A percentile compares a stretch with the other conserved stretches of the same genome.
Evolutionary conservation across 1,140 invertebrate genomes (phyloP).

Genomic region (Magallana gigas): DNA sequence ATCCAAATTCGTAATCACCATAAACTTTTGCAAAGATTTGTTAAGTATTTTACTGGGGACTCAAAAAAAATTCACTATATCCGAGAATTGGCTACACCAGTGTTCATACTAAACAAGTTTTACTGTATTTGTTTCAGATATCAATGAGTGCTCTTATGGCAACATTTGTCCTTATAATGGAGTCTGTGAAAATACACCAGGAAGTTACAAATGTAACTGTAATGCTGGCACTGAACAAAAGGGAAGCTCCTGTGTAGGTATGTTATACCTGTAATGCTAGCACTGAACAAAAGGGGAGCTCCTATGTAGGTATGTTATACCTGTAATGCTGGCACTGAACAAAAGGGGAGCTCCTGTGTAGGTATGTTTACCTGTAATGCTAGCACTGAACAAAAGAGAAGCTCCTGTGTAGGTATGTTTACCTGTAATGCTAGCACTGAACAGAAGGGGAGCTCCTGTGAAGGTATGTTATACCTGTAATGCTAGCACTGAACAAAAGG

Average conservation of each 20-base stretch:
- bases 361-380: not conserved
- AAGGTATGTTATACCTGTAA: not conserved
- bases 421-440: not conserved
- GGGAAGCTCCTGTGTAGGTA: slow-evolving; percentile 75
- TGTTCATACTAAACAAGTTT: no score
- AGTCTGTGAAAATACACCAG: slow-evolving; percentile 90
- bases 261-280: slow-evolving; percentile 34
- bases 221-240: slow-evolving; percentile 80
- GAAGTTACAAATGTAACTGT: slow-evolving; percentile 87
- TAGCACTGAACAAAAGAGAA: not conserved
- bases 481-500: not conserved
- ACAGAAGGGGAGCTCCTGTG: not conserved
- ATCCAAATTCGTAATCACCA: no score
- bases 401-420: not conserved
- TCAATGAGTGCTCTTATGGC: slow-evolving; percentile 91
- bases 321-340: not conserved
- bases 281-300: not conserved
- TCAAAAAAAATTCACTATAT: no score
- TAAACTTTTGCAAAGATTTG: no score
- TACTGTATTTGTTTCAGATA: slow-evolving; percentile 83
- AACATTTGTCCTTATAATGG: slow-evolving; percentile 89
- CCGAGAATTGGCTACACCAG: no score
- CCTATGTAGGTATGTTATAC: slow-evolving; percentile 43
- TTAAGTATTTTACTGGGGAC: no score
- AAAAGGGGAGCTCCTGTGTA: not conserved